Evolutionary conservation across 2,888 invertebrate genomes (phyloP).

Genomic region (Megastigmus dorsalis): DNA sequence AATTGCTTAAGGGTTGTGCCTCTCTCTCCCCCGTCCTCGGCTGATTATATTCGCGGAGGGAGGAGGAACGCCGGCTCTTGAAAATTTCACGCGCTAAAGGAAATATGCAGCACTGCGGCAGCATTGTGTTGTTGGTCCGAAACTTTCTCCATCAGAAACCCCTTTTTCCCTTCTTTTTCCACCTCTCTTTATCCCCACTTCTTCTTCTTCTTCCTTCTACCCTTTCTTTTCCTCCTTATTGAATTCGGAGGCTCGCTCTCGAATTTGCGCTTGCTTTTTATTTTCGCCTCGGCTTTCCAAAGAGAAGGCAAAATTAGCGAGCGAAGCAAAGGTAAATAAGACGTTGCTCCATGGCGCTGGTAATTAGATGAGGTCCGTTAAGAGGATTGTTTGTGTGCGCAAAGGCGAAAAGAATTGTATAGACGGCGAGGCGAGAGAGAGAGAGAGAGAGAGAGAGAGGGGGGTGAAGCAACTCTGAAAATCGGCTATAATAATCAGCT

Average conservation of each 20-base stretch:
- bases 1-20: slow-evolving; percentile 18
- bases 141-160: neutral
- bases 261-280: no score
- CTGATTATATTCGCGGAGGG: slow-evolving; percentile 30
- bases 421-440: neutral
- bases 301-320: no score
- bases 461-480: slow-evolving; percentile 4
- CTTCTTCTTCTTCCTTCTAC: neutral
- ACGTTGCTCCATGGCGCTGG: no score
- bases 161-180: neutral
- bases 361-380: slow-evolving; percentile 26
- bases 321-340: slow-evolving; percentile 24
- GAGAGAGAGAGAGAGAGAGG: neutral
- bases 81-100: slow-evolving; percentile 30
- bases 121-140: neutral
- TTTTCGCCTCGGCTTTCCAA: no score
- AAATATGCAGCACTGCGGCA: slow-evolving; percentile 17
- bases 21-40: neutral
- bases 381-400: slow-evolving; percentile 38
- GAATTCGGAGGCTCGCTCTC: neutral
- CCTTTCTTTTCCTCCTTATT: slow-evolving; percentile 2
- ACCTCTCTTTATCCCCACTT: no score
- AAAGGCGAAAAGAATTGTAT: slow-evolving; percentile 27
- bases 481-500: slow-evolving; percentile 40
- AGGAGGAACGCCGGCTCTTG: slow-evolving; percentile 20